Base-by-base conservation (phyloP, 1,140 invertebrate species). In the Drosophila nigromelanica region DNA sequence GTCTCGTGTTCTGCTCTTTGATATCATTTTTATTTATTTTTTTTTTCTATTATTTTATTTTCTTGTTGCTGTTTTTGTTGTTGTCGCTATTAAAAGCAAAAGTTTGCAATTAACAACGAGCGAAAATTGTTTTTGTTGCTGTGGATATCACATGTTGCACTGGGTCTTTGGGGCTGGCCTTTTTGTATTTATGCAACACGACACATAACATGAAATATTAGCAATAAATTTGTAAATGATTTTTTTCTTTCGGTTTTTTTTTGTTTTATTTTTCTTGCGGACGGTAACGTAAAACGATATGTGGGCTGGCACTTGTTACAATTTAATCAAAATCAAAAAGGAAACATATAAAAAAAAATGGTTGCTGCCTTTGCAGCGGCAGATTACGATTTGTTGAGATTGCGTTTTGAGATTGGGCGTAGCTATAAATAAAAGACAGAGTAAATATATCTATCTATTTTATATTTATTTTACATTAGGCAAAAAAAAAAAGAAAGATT, bases 101-200 rank as follows among this genome's bases (percentile, higher is more conserved):
- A 89, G 85, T 89, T 89, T 80, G 79, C 83, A 89, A 89, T 89
- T 89, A 89, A 89, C 63, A 63, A 73, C 64, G 59, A 66, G 82
- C 72, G 74, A 73, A 51, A 82, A 63, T 64, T 79, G 73, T 78
- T 69, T 30, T 51, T 15, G 27, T 73, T 63, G 14, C 14, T n/a
- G 27, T 11, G 60, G 68, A 78, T 86, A 86, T 89, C 82, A 67
- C 77, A 78, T 81, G 78, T 67, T 69, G 71, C 70, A 63, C 60
- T 76, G 75, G 35, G 48, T 52, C 40, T 69, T 69, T 47, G 64
- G 71, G 71, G 71, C 64, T 70, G 74, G 82, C 82, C 70, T 60
- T 82, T 87, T 87, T 87, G 75, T 86, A 87, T 86, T 86, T 86
- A 86, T 86, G 81, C 81, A 86, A 86, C 82, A 87, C 86, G 82